phyloP scores from a whole-genome alignment of 2,888 invertebrate species.

The Neoascia interrupta region DNA sequence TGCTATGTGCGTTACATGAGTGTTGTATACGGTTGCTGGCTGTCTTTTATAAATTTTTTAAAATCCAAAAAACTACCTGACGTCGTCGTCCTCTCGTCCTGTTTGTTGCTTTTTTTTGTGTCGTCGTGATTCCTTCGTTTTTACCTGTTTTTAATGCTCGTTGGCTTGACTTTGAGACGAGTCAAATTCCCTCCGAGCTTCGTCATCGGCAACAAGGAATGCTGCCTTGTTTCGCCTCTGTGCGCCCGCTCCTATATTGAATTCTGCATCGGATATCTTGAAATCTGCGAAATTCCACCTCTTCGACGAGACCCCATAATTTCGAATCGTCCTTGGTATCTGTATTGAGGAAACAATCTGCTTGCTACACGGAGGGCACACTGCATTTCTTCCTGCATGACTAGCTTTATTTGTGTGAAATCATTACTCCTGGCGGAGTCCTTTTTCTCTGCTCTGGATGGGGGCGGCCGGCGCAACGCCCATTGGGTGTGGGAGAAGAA shows the following conservation, averaged over 20 bases:
- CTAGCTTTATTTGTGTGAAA: conserved; percentile 38
- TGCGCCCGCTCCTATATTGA: conserved; percentile 20
- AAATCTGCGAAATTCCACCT: conserved; percentile 57
- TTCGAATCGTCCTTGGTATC: conserved; percentile 40
- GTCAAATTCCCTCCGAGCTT: conserved; percentile 28
- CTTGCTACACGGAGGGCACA: conserved; percentile 7
- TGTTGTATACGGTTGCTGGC: conserved; percentile 5
- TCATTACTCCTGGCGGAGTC: conserved; percentile 28
- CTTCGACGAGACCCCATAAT: conserved; percentile 36
- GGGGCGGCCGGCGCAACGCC: background rate
- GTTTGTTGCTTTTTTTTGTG: no score
- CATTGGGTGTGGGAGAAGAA: background rate
- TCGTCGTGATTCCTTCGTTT: background rate
- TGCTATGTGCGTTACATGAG: conserved; percentile 10
- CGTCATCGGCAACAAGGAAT: conserved; percentile 31
- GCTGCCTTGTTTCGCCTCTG: conserved; percentile 7
- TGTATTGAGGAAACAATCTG: conserved; percentile 16
- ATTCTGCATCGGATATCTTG: conserved; percentile 35
- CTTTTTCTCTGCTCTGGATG: background rate
- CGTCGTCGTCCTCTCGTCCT: no score
- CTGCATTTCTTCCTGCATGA: conserved; percentile 43
- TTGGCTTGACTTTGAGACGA: conserved; percentile 29
- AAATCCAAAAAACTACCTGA: conserved; percentile 45
- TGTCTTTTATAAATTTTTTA: conserved; percentile 25
- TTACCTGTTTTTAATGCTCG: conserved; percentile 4